These are phyloP conservation scores for Mamestra configurata DNA, from an alignment of 1,140 invertebrate genomes.

Conservation along the genomic window DNA sequence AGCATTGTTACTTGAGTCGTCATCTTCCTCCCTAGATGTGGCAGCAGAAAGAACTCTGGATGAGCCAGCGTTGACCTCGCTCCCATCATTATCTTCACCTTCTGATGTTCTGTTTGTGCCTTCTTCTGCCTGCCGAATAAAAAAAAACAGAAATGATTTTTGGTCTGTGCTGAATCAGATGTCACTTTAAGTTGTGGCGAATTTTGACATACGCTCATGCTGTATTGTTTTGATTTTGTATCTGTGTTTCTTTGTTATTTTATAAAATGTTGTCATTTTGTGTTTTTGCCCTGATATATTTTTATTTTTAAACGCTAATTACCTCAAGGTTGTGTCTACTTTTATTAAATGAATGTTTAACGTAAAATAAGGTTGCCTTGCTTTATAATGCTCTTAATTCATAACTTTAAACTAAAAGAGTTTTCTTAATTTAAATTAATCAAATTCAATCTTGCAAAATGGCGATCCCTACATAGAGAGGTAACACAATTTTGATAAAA, in stretches of 20 bases:
- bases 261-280: neutral
- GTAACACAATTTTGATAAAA: slow-evolving; percentile 22
- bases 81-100: slow-evolving; percentile 80
- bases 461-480: neutral
- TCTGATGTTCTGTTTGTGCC: slow-evolving; percentile 78
- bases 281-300: too few species aligned
- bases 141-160: neutral
- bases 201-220: slow-evolving; percentile 24
- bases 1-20: slow-evolving; percentile 90
- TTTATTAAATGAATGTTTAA: too few species aligned
- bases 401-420: neutral
- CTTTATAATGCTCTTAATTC: too few species aligned
- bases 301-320: too few species aligned
- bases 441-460: neutral
- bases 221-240: neutral
- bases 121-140: slow-evolving; percentile 81
- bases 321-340: too few species aligned
- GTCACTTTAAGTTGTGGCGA: neutral
- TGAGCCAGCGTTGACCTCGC: slow-evolving; percentile 79
- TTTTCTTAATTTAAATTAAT: neutral
- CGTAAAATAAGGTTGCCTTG: too few species aligned
- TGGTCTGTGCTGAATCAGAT: neutral
- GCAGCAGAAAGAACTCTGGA: slow-evolving; percentile 86
- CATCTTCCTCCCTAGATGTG: slow-evolving; percentile 89
- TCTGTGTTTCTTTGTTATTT: neutral